Base-by-base conservation (phyloP, 2,113 vertebrate genomes). In the Sula dactylatra region DNA sequence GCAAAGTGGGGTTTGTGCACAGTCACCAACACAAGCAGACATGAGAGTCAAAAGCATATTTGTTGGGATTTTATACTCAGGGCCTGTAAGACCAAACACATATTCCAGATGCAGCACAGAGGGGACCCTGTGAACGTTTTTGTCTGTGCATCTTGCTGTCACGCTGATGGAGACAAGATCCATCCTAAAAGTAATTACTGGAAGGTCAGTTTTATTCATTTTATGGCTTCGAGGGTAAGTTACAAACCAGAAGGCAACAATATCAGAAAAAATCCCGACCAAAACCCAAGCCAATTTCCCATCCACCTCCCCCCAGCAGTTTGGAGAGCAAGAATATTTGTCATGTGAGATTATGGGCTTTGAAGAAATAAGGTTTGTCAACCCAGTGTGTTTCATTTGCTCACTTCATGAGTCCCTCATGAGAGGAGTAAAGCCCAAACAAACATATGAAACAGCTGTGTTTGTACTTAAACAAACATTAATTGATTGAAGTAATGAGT, bases 381-480 rank as follows among this genome's bases (percentile, higher is more conserved):
- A 70, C 34, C 4, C 38, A 10, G 9, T 10, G 25, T 13, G 29
- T 88, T 77, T 70, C 13, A 1, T 92, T 93, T 86, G 67, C 82
- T 93, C 38, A 38, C 18, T 72, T 67, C 12, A 2, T 2, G 25
- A 66, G 22, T 70, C n/a, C 38, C 59, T 86, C 7, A 1, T 20
- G 45, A 34, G 3, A 50, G 54, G 27, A 14, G 81, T 40, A 86
- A 72, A 85, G 92, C 32, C 21, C 91, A 95, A 96, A n/a, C 70
- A 94, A 87, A 76, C 86, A 74, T 17, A 34, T 9, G 36, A 83
- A 95, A 81, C 86, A 94, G 80, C 86, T 94, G 67, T 95, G 94
- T 96, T 94, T 96, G 83, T 81, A 64, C 87, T 97, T 93, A 78
- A 95, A 83, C 76, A 97, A 97, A 96, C 83, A 96, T 96, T 89